A percentile compares a stretch with the other conserved stretches of the same genome.
These are phyloP conservation scores for Tachina lurida DNA, from an alignment of 2,888 invertebrate species.

Conservation along the genomic window DNA sequence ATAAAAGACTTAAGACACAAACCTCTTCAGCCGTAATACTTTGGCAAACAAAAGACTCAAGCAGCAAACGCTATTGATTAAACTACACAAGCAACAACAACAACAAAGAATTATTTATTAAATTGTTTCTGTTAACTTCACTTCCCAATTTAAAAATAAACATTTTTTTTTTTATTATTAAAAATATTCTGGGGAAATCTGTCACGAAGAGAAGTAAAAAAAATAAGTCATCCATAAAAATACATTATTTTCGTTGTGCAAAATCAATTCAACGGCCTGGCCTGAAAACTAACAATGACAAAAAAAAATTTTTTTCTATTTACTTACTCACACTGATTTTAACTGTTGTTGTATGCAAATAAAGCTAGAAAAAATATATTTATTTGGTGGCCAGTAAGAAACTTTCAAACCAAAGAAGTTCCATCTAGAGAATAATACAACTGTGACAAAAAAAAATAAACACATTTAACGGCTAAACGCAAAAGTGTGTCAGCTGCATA, in stretches of 20 bases:
- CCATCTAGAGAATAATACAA: conserved; percentile 35
- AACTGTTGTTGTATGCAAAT: conserved; percentile 32
- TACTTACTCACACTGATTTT: neutral
- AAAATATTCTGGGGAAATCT: conserved; percentile 47
- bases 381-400: conserved; percentile 30
- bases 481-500: conserved; percentile 70
- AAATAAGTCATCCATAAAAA: conserved; percentile 41
- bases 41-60: neutral
- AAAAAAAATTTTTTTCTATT: conserved; percentile 22
- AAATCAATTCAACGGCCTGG: conserved; percentile 19
- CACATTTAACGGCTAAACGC: conserved; percentile 53
- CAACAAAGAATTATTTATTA: neutral
- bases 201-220: neutral
- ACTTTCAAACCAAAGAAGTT: conserved; percentile 27
- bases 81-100: neutral
- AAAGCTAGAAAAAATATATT: conserved; percentile 4
- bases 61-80: neutral
- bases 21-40: neutral
- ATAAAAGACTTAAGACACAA: conserved; percentile 48
- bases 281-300: neutral
- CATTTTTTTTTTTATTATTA: neutral
- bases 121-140: neutral
- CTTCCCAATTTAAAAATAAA: neutral
- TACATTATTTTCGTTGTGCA: conserved; percentile 7
- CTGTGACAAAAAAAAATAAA: conserved; percentile 52